phyloP scores from a whole-genome alignment of 2,113 vertebrate genomes.

The Tricholaema leucomelas region DNA sequence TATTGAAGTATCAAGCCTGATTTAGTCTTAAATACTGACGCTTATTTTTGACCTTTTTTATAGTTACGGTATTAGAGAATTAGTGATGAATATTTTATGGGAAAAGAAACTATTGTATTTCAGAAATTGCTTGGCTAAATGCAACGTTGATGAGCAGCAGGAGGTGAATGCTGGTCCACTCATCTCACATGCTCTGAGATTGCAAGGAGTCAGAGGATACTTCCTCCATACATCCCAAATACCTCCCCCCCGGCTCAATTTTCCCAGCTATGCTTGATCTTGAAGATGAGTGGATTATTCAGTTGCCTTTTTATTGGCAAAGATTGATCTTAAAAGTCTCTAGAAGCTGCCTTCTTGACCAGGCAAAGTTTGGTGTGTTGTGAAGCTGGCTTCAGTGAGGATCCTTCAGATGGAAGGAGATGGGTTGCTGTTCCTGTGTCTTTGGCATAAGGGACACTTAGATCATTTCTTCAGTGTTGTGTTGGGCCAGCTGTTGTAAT shows the following conservation, averaged over 20 bases:
- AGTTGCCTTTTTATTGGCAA: not conserved
- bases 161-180: not conserved
- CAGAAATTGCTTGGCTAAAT: not conserved
- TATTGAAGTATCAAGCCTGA: not conserved
- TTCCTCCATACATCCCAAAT: not conserved
- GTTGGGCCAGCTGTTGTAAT: not conserved
- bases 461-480: not conserved
- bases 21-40: not conserved
- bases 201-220: not conserved
- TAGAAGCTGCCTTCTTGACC: not conserved
- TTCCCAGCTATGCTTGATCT: not conserved
- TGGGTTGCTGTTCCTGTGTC: not conserved
- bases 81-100: not conserved
- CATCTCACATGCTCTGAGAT: not conserved
- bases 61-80: not conserved
- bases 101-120: not conserved
- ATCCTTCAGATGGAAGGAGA: not conserved
- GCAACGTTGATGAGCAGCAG: not conserved
- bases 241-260: fast-evolving
- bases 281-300: not conserved
- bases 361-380: not conserved
- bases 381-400: not conserved
- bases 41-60: not conserved
- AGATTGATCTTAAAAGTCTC: not conserved
- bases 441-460: not conserved